Conservation (phyloP, 2,113 vertebrate genomes). For the Peromyscus maniculatus region DNA sequence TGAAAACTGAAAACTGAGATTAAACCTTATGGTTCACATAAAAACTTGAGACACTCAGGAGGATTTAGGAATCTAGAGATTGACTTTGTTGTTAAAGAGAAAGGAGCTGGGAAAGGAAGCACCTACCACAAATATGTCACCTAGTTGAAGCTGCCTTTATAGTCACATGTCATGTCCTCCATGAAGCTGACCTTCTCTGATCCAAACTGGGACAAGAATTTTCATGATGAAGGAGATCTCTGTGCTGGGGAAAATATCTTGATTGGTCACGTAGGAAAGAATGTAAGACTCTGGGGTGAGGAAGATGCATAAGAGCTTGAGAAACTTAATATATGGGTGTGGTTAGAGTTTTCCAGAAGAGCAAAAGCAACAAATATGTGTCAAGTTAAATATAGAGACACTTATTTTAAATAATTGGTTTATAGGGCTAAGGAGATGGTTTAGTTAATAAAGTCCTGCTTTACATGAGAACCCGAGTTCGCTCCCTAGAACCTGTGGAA, state of each 20-base stretch:
- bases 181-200: neutral
- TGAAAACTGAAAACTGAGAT: neutral
- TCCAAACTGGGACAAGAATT: neutral
- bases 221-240: neutral
- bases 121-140: neutral
- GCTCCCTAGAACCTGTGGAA: neutral
- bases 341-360: neutral
- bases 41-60: neutral
- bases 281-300: neutral
- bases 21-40: neutral
- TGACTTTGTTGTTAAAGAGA: neutral
- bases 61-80: constrained; percentile 4
- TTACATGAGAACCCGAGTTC: neutral
- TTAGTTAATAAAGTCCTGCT: neutral
- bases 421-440: neutral
- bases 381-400: neutral
- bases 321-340: neutral
- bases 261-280: neutral
- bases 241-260: neutral
- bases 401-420: neutral
- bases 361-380: neutral
- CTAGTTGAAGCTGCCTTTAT: neutral
- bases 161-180: neutral
- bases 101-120: neutral
- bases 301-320: neutral